These are phyloP conservation scores for Stercorarius parasiticus DNA, from an alignment of 2,113 vertebrate genomes.

Conservation along the genomic window DNA sequence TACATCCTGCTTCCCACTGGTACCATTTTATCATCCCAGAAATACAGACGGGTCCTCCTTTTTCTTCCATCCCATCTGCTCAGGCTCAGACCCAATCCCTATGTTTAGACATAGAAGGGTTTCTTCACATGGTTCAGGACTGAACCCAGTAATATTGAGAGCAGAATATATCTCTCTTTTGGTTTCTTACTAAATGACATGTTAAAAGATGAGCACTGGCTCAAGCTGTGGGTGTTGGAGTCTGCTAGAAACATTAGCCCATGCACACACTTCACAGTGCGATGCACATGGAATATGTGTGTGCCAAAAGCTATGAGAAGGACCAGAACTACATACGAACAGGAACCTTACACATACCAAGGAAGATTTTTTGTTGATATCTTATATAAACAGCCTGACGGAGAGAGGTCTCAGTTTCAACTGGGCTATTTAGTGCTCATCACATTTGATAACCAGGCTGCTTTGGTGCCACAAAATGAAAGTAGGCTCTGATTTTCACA, in stretches of 20 bases:
- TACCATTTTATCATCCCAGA: not conserved
- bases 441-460: not conserved
- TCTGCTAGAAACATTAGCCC: not conserved
- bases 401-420: not conserved
- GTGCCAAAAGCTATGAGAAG: not conserved
- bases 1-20: not conserved
- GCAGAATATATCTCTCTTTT: not conserved
- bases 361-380: not conserved
- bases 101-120: not conserved
- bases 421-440: not conserved
- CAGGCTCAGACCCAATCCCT: not conserved
- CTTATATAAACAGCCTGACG: not conserved
- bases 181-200: not conserved
- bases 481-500: not conserved
- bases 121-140: not conserved
- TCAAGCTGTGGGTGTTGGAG: not conserved
- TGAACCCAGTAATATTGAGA: not conserved
- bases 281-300: not conserved
- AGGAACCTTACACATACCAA: not conserved
- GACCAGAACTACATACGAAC: not conserved
- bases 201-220: not conserved
- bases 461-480: not conserved
- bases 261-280: not conserved
- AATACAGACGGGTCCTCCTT: not conserved
- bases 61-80: not conserved